phyloP scores from a whole-genome alignment of 2,888 invertebrate species.

The Parapristionchus giblindavisi region DNA sequence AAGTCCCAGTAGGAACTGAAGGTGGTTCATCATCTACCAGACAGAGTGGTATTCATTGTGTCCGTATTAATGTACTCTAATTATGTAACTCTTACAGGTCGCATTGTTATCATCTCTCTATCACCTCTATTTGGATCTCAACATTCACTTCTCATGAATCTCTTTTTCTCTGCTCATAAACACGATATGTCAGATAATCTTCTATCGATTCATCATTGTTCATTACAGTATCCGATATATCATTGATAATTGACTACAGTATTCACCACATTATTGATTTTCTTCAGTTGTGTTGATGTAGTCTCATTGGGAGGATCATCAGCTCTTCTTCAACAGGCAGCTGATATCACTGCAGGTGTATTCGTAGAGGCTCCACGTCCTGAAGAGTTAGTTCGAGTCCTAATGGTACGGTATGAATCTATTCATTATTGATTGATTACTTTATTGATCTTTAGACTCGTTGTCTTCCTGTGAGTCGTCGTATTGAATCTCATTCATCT shows the following conservation, averaged over 20 bases:
- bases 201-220: neutral
- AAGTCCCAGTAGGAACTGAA: neutral
- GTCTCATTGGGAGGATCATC: constrained; percentile 29
- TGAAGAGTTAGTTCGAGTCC: neutral
- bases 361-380: neutral
- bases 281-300: constrained; percentile 17
- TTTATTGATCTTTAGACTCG: constrained; percentile 11
- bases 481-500: neutral
- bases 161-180: constrained; percentile 36
- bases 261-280: neutral
- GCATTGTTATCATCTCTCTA: constrained; percentile 28
- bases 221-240: neutral
- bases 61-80: neutral
- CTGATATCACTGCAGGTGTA: constrained; percentile 37
- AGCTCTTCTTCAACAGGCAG: constrained; percentile 36
- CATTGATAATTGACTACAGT: neutral
- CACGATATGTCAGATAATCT: constrained; percentile 23
- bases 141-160: constrained; percentile 37
- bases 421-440: neutral
- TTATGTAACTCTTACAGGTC: neutral
- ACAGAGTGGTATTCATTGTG: constrained; percentile 34
- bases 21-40: neutral
- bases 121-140: constrained; percentile 18
- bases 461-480: constrained; percentile 10
- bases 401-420: constrained; percentile 6